A percentile compares a stretch with the other conserved stretches of the same genome.
These are phyloP conservation scores for Saccostrea glomerata DNA, from an alignment of 1,140 invertebrate genomes.

Conservation along the genomic window DNA sequence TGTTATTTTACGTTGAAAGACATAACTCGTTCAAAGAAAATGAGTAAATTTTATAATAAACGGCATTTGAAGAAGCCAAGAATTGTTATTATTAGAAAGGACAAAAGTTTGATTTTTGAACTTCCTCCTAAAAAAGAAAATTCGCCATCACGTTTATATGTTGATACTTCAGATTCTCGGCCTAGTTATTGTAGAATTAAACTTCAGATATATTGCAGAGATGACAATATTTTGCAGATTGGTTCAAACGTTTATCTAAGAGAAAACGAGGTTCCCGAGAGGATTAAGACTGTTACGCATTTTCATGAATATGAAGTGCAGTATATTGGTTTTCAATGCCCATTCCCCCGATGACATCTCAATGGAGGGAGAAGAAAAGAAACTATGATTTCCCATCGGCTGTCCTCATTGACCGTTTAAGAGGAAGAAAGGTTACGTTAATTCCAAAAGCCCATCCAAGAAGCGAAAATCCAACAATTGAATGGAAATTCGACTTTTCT, in stretches of 20 bases:
- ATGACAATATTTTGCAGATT: neutral
- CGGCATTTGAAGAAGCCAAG: neutral
- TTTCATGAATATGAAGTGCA: neutral
- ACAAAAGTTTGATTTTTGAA: neutral
- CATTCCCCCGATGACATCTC: too few species aligned
- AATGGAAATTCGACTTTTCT: constrained; percentile 24
- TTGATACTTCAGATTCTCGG: neutral
- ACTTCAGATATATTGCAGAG: neutral
- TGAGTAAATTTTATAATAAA: neutral
- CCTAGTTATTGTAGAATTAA: constrained; percentile 1
- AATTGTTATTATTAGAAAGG: neutral
- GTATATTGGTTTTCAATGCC: neutral
- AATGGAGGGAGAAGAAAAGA: neutral
- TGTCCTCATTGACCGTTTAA: neutral
- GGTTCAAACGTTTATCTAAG: neutral
- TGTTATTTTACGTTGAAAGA: neutral
- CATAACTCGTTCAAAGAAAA: neutral
- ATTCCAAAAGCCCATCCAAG: neutral
- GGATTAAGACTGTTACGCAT: neutral
- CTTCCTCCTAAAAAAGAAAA: neutral
- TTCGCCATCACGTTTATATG: neutral
- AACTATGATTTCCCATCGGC: neutral
- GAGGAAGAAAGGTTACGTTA: neutral
- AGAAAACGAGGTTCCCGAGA: neutral
- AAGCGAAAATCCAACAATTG: neutral